A percentile compares a stretch with the other conserved stretches of the same genome.
Evolutionary conservation across 2,888 invertebrate species (phyloP).

Genomic region (Eupsilia transversa): DNA sequence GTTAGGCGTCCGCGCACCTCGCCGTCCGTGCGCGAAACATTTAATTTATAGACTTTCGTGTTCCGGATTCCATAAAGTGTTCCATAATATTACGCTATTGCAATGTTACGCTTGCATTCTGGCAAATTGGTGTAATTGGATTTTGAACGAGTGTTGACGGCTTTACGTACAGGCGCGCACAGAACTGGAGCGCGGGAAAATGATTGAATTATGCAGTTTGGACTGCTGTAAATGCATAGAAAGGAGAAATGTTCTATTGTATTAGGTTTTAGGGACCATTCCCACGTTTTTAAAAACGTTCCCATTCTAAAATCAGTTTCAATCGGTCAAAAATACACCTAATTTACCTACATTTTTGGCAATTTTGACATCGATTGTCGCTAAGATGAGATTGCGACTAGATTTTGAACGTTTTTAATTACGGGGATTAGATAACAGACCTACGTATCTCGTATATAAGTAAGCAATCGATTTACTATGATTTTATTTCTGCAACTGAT

Average conservation of each 20-base stretch:
- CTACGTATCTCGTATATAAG: background rate
- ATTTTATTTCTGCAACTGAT: background rate
- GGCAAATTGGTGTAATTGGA: conserved; percentile 62
- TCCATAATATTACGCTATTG: conserved; percentile 68
- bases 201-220: conserved; percentile 40
- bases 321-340: background rate
- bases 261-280: background rate
- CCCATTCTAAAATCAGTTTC: background rate
- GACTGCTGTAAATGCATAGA: conserved; percentile 6
- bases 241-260: conserved; percentile 1
- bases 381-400: background rate
- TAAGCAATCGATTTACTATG: background rate
- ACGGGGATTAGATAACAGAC: background rate
- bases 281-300: background rate
- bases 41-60: conserved; percentile 63
- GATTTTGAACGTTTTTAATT: background rate
- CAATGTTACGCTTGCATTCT: conserved; percentile 58
- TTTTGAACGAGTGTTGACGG: conserved; percentile 57
- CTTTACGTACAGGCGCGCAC: conserved; percentile 21
- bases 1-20: conserved; percentile 8
- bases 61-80: conserved; percentile 68
- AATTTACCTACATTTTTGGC: background rate
- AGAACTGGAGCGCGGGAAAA: conserved; percentile 34
- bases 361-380: background rate
- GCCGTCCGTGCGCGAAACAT: conserved; percentile 63